Evolutionary conservation across 2,797 vertebrate species (phyloP).

Genomic region (Ptychadena robeensis): DNA sequence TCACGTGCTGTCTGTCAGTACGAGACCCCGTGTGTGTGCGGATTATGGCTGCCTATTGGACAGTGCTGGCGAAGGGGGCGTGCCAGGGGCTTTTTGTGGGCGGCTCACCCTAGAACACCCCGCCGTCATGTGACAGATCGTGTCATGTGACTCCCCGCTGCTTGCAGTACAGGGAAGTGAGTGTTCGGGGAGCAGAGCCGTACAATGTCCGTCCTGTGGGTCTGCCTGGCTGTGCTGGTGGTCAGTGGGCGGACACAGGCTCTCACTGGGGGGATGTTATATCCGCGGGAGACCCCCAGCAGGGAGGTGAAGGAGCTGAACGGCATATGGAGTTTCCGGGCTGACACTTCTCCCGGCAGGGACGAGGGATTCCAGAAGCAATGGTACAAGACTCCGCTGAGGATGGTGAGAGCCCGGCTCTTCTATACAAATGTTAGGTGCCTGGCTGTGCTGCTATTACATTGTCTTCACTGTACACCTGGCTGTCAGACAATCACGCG

Average conservation of each 20-base stretch:
- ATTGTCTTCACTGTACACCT: too few species aligned
- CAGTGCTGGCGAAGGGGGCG: too few species aligned
- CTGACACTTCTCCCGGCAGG: constrained; percentile 80
- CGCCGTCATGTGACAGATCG: constrained; percentile 24
- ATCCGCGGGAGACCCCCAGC: constrained; percentile 82
- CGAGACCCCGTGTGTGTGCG: too few species aligned
- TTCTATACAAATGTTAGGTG: too few species aligned
- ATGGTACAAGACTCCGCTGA: constrained; percentile 83
- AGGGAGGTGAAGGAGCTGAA: constrained; percentile 84
- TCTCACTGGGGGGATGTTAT: constrained; percentile 78
- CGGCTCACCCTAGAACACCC: too few species aligned
- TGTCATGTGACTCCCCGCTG: constrained; percentile 29
- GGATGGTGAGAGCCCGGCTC: constrained; percentile 74
- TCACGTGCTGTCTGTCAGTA: too few species aligned
- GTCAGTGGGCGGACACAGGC: constrained; percentile 54
- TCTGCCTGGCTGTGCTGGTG: neutral
- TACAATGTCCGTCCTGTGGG: rapidly evolving
- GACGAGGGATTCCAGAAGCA: constrained; percentile 79
- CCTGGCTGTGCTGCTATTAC: neutral
- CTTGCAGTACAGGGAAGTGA: neutral
- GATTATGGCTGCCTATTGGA: too few species aligned
- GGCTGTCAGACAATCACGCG: too few species aligned
- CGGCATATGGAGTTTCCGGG: constrained; percentile 90
- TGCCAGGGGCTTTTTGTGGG: too few species aligned
- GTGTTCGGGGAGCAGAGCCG: rapidly evolving